Conservation (phyloP, 2,113 vertebrate genomes). For the Rhegmatorhina hoffmannsi region DNA sequence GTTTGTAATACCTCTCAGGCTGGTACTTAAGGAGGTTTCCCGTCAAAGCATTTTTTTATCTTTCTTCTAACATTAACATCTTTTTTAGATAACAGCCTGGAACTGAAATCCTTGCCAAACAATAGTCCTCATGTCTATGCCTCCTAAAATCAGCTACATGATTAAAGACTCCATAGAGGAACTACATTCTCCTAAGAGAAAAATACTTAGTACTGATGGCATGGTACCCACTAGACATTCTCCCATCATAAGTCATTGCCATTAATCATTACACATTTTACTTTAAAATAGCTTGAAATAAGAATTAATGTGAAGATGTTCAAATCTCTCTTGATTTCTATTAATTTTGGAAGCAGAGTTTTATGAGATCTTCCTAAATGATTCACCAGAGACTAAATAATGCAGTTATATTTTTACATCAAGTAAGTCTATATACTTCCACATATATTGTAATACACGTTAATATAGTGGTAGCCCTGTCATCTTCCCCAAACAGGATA, state of each 20-base stretch:
- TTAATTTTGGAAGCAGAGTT: background rate
- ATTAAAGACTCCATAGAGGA: background rate
- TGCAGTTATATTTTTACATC: background rate
- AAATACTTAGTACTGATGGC: background rate
- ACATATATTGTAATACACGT: background rate
- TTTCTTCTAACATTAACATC: background rate
- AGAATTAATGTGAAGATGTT: background rate
- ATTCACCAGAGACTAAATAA: background rate
- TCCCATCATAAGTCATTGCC: background rate
- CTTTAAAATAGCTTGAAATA: constrained; percentile 7
- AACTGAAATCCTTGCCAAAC: background rate
- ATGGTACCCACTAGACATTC: background rate
- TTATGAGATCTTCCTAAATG: background rate
- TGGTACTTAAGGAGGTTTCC: background rate
- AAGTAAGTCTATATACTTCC: background rate
- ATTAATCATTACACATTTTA: background rate
- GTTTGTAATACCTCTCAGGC: background rate
- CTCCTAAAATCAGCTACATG: background rate
- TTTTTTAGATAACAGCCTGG: background rate
- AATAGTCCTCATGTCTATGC: background rate
- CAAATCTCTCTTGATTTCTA: background rate
- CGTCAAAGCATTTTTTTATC: background rate
- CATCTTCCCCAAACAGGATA: background rate
- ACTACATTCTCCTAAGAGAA: background rate
- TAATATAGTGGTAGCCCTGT: background rate